These are phyloP conservation scores for Nilaparvata lugens DNA, from an alignment of 1,140 invertebrate species.

Conservation along the genomic window DNA sequence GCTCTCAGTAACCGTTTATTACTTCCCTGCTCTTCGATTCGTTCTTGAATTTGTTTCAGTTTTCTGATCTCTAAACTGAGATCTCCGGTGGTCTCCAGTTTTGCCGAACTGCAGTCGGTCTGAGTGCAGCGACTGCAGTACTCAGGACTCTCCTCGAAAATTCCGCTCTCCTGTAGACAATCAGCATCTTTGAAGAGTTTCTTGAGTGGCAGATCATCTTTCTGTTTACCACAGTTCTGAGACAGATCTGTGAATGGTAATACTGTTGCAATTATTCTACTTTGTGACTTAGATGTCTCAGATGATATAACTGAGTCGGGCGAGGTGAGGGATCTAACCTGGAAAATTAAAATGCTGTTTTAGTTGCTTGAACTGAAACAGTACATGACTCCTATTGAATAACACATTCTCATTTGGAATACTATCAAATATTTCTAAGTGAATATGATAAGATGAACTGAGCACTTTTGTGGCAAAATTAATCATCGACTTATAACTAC, in stretches of 20 bases:
- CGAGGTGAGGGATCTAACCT: not conserved
- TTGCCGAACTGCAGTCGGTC: conserved; percentile 25
- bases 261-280: conserved; percentile 27
- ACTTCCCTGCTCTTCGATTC: conserved; percentile 28
- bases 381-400: too few species aligned
- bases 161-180: conserved; percentile 39
- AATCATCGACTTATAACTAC: too few species aligned
- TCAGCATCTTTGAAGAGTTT: conserved; percentile 21
- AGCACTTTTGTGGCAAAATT: too few species aligned
- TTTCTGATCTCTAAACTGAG: conserved; percentile 29
- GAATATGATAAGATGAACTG: too few species aligned
- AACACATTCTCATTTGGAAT: too few species aligned
- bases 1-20: conserved; percentile 11
- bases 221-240: conserved; percentile 8
- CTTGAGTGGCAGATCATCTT: conserved; percentile 11
- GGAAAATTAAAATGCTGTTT: not conserved
- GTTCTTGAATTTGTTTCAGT: conserved; percentile 28
- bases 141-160: conserved; percentile 35
- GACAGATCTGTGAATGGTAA: conserved; percentile 24
- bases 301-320: not conserved
- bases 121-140: conserved; percentile 27
- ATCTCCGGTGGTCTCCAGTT: conserved; percentile 13
- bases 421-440: too few species aligned
- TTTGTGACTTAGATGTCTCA: conserved; percentile 13
- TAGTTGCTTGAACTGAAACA: too few species aligned